Conservation (phyloP, 1,140 invertebrate genomes). For the Planococcus citri region DNA sequence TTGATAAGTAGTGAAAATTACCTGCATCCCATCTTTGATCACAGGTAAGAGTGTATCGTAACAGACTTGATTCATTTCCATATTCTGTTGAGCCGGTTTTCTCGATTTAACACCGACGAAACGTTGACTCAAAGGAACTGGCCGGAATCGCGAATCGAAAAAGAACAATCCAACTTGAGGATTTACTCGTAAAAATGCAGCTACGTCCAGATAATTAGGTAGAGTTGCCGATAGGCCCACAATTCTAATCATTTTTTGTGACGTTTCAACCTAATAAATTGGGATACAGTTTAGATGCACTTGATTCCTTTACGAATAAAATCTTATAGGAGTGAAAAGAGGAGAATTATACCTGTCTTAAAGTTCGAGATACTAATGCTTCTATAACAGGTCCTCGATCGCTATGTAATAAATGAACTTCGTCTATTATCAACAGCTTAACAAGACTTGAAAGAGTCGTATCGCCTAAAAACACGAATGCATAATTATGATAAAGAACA, state of each 20-base stretch:
- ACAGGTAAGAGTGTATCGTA: constrained; percentile 85
- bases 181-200: constrained; percentile 86
- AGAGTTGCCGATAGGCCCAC: constrained; percentile 95
- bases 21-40: constrained; percentile 80
- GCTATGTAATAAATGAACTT: constrained; percentile 94
- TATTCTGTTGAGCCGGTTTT: constrained; percentile 60
- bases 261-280: constrained; percentile 66
- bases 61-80: constrained; percentile 84
- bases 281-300: constrained; percentile 13
- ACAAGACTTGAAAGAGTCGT: constrained; percentile 81
- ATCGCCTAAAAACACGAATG: constrained; percentile 50
- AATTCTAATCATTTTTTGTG: constrained; percentile 93
- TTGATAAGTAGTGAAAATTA: constrained; percentile 28
- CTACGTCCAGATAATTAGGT: constrained; percentile 96
- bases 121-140: constrained; percentile 84
- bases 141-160: constrained; percentile 92
- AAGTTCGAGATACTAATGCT: constrained; percentile 86
- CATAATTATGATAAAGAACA: too few species aligned
- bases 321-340: too few species aligned
- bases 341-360: constrained; percentile 74
- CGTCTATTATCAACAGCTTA: constrained; percentile 92
- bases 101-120: constrained; percentile 82
- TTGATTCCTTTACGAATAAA: too few species aligned
- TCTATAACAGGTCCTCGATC: constrained; percentile 97
- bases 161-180: constrained; percentile 86